Percentiles rank a stretch among this genome's conserved stretches.
Evolutionary conservation across 2,888 invertebrate species (phyloP).

Genomic region (Drosophila austrosaltans): DNA sequence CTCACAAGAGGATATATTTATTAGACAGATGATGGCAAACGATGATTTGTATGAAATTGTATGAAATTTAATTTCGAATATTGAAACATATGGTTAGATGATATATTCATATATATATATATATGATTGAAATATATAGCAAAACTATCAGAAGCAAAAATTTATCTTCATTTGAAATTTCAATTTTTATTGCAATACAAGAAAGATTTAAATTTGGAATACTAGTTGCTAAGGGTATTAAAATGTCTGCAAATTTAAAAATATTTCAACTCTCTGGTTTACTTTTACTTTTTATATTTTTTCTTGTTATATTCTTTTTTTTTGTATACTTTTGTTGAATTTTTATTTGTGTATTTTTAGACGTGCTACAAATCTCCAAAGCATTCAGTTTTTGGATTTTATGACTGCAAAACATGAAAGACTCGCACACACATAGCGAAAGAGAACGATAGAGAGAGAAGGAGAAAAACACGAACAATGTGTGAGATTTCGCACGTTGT

Average conservation of each 20-base stretch:
- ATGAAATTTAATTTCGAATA: background rate
- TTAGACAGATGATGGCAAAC: background rate
- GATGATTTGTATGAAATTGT: no score
- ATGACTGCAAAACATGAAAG: conserved; percentile 65
- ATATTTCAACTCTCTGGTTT: background rate
- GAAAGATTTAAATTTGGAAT: no score
- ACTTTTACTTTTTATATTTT: conserved; percentile 25
- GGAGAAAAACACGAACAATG: conserved; percentile 50
- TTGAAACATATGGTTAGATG: no score
- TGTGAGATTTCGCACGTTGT: conserved; percentile 77
- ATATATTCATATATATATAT: no score
- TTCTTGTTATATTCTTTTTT: conserved; percentile 23
- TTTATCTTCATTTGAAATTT: no score
- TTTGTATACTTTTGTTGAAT: conserved; percentile 14
- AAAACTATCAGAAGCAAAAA: no score
- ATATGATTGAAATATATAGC: no score
- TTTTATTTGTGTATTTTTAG: conserved; percentile 39
- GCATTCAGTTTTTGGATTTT: conserved; percentile 68
- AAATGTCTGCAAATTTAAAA: background rate
- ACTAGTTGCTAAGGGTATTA: background rate
- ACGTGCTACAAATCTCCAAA: conserved; percentile 47
- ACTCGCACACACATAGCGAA: conserved; percentile 25
- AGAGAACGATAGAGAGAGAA: background rate
- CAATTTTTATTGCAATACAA: no score
- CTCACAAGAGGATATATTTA: background rate